Base-by-base conservation (phyloP, 2,797 vertebrate species). In the Lerista edwardsae region DNA sequence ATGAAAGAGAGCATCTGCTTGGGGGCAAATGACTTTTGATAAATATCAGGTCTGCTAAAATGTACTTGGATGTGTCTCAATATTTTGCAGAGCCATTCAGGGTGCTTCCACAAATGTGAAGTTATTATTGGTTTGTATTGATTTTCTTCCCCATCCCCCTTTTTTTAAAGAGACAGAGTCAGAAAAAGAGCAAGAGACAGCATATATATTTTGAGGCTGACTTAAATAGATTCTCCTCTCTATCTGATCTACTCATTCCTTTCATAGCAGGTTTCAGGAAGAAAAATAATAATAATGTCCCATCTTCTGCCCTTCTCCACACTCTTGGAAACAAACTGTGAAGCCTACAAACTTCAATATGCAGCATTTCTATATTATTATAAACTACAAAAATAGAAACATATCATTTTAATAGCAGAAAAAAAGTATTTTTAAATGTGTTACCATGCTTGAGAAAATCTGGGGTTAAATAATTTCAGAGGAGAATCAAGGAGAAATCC, bases 21-120 rank as follows among this genome's bases (percentile, higher is more conserved):
- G 95, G 96, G 95, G 97, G 96, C 97, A 97, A 98, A 98, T 97
- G 97, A 98, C 97, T 98, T 97, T 97, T 96, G 97, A 97, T 97
- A 97, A 97, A 98, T 97, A 97, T 98, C 96, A 97, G 96, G 96
- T 97, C 95, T 93, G 95, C 95, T 95, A 96, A 97, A 97, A 96
- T 96, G 96, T 96, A 95, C 97, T 97, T 97, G 96, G 96, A 97
- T 96, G 96, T 97, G 97, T 97, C 97, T 97, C 96, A 97, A 97
- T 97, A 97, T 97, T 97, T 97, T 97, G 96, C 96, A 97, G 96
- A 96, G 95, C 96, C 95, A 97, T 97, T 97, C 96, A 96, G 96
- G 95, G 96, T 95, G 95, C 96, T 97, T 96, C 96, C 96, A 97
- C 96, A 97, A 97, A 97, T 97, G 96, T 97, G 96, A 97, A 97